Percentiles rank a stretch among this genome's conserved stretches.
These are phyloP conservation scores for Rhinolophus ferrumequinum DNA, from an alignment of 2,113 vertebrate genomes.

Conservation along the genomic window DNA sequence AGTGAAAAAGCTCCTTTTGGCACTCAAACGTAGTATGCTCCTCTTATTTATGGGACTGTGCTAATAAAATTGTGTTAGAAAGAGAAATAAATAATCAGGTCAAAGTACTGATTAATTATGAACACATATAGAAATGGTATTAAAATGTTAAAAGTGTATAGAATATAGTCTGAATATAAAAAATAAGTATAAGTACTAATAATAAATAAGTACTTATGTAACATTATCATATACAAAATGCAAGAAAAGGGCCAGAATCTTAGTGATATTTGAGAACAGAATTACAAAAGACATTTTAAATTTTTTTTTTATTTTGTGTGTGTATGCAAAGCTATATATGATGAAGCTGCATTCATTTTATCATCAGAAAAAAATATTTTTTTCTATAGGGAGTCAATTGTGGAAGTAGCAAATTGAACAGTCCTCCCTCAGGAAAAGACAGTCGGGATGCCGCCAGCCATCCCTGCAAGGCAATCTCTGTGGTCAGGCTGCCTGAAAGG, in stretches of 20 bases:
- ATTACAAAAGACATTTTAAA: background rate
- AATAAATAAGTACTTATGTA: background rate
- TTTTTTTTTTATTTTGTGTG: background rate
- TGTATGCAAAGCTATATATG: background rate
- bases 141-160: background rate
- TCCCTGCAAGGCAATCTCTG: background rate
- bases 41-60: background rate
- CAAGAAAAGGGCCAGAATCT: conserved; percentile 18
- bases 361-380: background rate
- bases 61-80: background rate
- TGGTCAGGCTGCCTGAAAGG: background rate
- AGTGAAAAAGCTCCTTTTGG: background rate
- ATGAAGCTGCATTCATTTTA: background rate
- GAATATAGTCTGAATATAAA: background rate
- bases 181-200: too few species aligned
- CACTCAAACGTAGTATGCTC: background rate
- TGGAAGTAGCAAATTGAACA: background rate
- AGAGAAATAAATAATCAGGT: background rate
- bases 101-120: background rate
- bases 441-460: background rate
- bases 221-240: background rate
- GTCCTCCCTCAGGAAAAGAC: background rate
- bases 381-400: background rate
- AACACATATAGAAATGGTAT: background rate
- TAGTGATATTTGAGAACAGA: background rate